Base-by-base conservation (phyloP, 2,888 invertebrate species). In the Orgyia antiqua region DNA sequence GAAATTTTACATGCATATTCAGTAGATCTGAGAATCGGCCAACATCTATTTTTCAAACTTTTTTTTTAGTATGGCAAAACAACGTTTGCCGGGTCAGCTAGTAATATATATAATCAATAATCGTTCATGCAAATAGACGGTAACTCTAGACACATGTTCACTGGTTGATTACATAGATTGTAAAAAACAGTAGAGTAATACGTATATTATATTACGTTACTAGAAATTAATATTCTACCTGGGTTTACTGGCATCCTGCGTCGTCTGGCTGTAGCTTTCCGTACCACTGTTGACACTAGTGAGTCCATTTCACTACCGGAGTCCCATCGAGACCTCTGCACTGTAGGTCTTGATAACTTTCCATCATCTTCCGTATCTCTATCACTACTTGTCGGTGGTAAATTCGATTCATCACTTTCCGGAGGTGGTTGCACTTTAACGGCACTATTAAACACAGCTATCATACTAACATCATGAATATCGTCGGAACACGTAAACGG, bases 211-310 rank as follows among this genome's bases (percentile, higher is more conserved):
- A 2, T 15, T 10, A 10, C 2, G 23, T 23, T 23, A 2, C 4
- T 4, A 19, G 15, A 2, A 26, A 8, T 10, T 17, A 12, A 4
- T 13, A 24, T 21, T 66, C 63, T 18, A 86, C 87, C 87, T 68
- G 73, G 69, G 68, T 86, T 82, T 48, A 76, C 72, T 33, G 84
- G 73, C 74, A 74, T 77, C 59, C 88, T 71, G 47, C 90, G 76
- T 58, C 90, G 83, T 55, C 89, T 84, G 17, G 91, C 89, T 37
- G 90, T 89, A 33, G 91, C 90, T 68, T 90, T 89, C 47, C 87
- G 82, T 54, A 91, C 91, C 6, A 91, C 89, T 1, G 89, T 88
- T 4, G 90, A 89, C 44, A 90, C 90, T 27, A 89, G 62, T 6
- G 89, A 89, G 58, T 91, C 90, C 74, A 88, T 80, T 42, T 88